These are phyloP conservation scores for Pygmarrhopalites habei DNA, from an alignment of 1,140 invertebrate species.

Conservation along the genomic window DNA sequence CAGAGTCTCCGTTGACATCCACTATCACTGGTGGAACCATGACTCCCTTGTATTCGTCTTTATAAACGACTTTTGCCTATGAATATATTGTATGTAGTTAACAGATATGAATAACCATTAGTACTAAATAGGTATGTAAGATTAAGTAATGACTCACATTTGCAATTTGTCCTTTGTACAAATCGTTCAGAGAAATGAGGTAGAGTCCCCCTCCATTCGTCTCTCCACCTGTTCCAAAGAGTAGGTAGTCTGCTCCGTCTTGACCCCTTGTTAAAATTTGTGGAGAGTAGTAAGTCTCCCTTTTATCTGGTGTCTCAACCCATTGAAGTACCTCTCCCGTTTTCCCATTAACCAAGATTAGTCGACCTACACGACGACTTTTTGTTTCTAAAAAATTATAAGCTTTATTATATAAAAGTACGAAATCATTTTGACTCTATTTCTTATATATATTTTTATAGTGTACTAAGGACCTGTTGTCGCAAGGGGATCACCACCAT, in stretches of 20 bases:
- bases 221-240: slow-evolving; percentile 68
- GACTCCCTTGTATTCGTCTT: slow-evolving; percentile 47
- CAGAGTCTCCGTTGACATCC: slow-evolving; percentile 65
- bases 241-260: slow-evolving; percentile 53
- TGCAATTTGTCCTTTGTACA: slow-evolving; percentile 50
- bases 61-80: slow-evolving; percentile 41
- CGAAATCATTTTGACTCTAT: too few species aligned
- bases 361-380: slow-evolving; percentile 49
- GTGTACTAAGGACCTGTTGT: slow-evolving; percentile 45
- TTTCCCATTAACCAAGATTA: slow-evolving; percentile 64
- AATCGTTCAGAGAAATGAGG: slow-evolving; percentile 51
- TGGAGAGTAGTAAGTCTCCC: slow-evolving; percentile 65
- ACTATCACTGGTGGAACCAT: slow-evolving; percentile 61
- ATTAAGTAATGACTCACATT: too few species aligned
- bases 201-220: slow-evolving; percentile 64
- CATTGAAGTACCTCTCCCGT: slow-evolving; percentile 57
- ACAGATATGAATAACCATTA: too few species aligned
- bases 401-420: too few species aligned
- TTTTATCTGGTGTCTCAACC: slow-evolving; percentile 53
- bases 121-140: too few species aligned
- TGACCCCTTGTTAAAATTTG: slow-evolving; percentile 50
- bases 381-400: slow-evolving; percentile 40
- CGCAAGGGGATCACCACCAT: slow-evolving; percentile 53
- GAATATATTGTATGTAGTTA: too few species aligned
- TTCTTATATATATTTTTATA: too few species aligned